Conservation (phyloP, 2,113 vertebrate genomes). For the Pao palembangensis region DNA sequence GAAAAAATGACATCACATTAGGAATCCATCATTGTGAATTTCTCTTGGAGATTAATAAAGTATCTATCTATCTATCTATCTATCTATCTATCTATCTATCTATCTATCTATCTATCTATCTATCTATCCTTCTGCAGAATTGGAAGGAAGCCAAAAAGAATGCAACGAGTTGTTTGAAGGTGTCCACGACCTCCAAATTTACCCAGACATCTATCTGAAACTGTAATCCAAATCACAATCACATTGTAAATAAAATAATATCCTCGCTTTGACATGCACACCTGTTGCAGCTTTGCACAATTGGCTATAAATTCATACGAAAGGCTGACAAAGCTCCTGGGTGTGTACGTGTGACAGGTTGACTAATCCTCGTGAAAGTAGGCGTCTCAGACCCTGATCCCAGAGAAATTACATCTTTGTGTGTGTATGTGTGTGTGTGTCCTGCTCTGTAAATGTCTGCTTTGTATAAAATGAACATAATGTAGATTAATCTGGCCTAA, state of each 20-base stretch:
- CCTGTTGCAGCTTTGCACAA: constrained; percentile 10
- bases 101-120: too few relatives aligned
- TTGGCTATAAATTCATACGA: constrained; percentile 15
- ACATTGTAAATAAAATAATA: constrained; percentile 41
- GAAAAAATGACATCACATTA: too few relatives aligned
- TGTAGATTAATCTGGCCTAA: too few relatives aligned
- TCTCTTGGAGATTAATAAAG: too few relatives aligned
- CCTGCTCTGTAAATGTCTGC: constrained; percentile 1
- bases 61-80: too few relatives aligned
- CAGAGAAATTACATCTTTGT: neutral
- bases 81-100: too few relatives aligned
- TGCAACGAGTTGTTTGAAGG: neutral
- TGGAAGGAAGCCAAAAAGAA: neutral
- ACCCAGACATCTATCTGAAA: constrained; percentile 12
- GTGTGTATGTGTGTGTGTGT: neutral
- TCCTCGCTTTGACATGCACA: neutral
- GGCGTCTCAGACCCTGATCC: neutral
- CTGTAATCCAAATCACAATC: constrained; percentile 13
- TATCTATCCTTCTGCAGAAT: constrained; percentile 20
- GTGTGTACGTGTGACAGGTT: constrained; percentile 1
- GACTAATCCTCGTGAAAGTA: neutral
- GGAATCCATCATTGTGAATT: neutral
- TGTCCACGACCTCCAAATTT: neutral
- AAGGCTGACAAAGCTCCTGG: neutral
- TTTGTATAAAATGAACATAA: constrained; percentile 21